Percentiles rank a stretch among this genome's conserved stretches.
Conservation (phyloP, 2,113 vertebrate species). For the Phycodurus eques region DNA sequence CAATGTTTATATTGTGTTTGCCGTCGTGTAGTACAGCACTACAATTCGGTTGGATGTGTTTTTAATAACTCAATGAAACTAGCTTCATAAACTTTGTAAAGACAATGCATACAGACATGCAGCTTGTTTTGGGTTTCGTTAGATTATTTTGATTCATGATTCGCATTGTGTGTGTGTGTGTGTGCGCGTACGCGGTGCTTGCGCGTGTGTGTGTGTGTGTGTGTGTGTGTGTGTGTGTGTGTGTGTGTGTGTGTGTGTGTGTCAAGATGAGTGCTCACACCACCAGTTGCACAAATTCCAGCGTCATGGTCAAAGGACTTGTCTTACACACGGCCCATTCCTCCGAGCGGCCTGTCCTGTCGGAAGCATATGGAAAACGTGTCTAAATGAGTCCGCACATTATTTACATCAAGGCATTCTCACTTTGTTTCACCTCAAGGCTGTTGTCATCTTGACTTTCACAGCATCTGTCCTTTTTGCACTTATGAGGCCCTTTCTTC, state of each 20-base stretch:
- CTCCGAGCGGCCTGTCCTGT: constrained; percentile 69
- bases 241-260: constrained; percentile 58
- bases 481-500: constrained; percentile 14
- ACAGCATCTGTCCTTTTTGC: constrained; percentile 37
- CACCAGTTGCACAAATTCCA: constrained; percentile 53
- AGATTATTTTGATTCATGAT: neutral
- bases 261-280: constrained; percentile 50
- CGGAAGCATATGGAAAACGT: constrained; percentile 76
- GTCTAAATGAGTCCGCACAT: constrained; percentile 74
- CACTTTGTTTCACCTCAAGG: constrained; percentile 41
- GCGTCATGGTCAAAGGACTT: constrained; percentile 61
- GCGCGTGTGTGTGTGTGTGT: constrained; percentile 36
- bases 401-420: constrained; percentile 65
- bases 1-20: neutral
- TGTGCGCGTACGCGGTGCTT: too few relatives aligned
- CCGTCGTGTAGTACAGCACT: neutral
- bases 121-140: neutral
- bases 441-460: constrained; percentile 9
- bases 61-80: neutral
- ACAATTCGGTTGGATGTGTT: neutral
- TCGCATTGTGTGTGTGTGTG: neutral
- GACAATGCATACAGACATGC: neutral
- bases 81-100: neutral
- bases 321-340: constrained; percentile 69
- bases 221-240: constrained; percentile 16